Percentiles rank a stretch among this genome's conserved stretches.
These are phyloP conservation scores for Catocala nupta DNA, from an alignment of 2,888 invertebrate genomes.

Conservation along the genomic window DNA sequence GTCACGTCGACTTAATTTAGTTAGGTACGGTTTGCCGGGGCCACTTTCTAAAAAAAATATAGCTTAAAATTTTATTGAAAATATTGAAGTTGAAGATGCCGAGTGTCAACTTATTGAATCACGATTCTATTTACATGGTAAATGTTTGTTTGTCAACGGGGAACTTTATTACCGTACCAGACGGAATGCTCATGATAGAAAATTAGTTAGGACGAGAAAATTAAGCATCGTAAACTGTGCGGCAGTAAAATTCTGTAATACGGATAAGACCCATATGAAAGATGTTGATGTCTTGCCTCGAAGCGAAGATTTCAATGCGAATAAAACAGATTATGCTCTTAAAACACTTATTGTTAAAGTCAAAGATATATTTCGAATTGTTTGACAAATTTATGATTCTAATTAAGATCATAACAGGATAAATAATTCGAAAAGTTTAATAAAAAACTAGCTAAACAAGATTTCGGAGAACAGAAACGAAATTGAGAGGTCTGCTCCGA, in stretches of 20 bases:
- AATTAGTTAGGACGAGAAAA: constrained; percentile 36
- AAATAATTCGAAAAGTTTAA: constrained; percentile 21
- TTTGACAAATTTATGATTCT: constrained; percentile 33
- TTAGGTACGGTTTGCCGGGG: constrained; percentile 64
- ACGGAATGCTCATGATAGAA: constrained; percentile 33
- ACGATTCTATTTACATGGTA: constrained; percentile 34
- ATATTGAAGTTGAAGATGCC: constrained; percentile 39
- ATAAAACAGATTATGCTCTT: constrained; percentile 7
- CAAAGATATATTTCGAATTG: background rate
- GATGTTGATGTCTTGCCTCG: constrained; percentile 9
- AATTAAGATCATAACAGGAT: constrained; percentile 33
- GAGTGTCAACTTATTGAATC: constrained; percentile 23
- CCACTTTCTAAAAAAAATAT: constrained; percentile 66
- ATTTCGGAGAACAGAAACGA: constrained; percentile 28
- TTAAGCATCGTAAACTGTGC: constrained; percentile 35
- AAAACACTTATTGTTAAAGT: background rate
- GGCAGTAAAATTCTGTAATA: constrained; percentile 29
- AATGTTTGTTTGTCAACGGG: constrained; percentile 22
- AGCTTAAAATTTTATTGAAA: constrained; percentile 49
- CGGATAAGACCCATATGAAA: constrained; percentile 9
- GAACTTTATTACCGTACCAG: constrained; percentile 30
- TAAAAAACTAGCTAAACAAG: constrained; percentile 34
- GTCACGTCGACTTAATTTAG: constrained; percentile 72
- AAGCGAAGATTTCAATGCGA: background rate
- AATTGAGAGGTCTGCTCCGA: constrained; percentile 40